Conservation (phyloP, 1,140 invertebrate genomes). For the Limonius californicus region DNA sequence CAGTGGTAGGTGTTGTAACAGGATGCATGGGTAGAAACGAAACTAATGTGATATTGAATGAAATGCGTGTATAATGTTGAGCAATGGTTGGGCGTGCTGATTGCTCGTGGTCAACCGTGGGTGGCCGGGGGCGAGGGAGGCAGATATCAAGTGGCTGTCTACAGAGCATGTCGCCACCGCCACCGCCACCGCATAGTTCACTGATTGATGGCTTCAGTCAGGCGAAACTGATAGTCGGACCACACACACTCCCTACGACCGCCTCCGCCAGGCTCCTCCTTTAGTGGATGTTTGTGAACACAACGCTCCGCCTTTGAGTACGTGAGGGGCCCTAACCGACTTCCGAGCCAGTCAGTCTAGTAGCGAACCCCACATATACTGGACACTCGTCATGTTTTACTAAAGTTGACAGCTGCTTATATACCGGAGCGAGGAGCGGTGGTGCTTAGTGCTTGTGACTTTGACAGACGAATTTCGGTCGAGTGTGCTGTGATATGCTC, state of each 20-base stretch:
- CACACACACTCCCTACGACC: slow-evolving; percentile 38
- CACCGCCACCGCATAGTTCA: slow-evolving; percentile 43
- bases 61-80: slow-evolving; percentile 32
- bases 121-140: slow-evolving; percentile 38
- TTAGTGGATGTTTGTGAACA: slow-evolving; percentile 9
- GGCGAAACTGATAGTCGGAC: slow-evolving; percentile 44
- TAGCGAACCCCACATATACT: slow-evolving; percentile 28
- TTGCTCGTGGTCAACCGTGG: slow-evolving; percentile 39
- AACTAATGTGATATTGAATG: slow-evolving; percentile 16
- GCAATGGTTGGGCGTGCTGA: slow-evolving; percentile 35
- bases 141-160: slow-evolving; percentile 47
- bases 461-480: slow-evolving; percentile 1
- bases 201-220: slow-evolving; percentile 47
- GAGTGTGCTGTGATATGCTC: slow-evolving; percentile 38
- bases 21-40: neutral
- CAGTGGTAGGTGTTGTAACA: neutral
- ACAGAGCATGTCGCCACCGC: slow-evolving; percentile 48
- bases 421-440: neutral
- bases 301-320: slow-evolving; percentile 19
- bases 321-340: slow-evolving; percentile 20
- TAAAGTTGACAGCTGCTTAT: slow-evolving; percentile 23
- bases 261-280: slow-evolving; percentile 21
- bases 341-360: slow-evolving; percentile 27
- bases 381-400: slow-evolving; percentile 28
- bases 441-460: slow-evolving; percentile 14